Percentiles rank a stretch among this genome's conserved stretches.
phyloP scores from a whole-genome alignment of 2,888 invertebrate species.

The Eupithecia dodoneata region DNA sequence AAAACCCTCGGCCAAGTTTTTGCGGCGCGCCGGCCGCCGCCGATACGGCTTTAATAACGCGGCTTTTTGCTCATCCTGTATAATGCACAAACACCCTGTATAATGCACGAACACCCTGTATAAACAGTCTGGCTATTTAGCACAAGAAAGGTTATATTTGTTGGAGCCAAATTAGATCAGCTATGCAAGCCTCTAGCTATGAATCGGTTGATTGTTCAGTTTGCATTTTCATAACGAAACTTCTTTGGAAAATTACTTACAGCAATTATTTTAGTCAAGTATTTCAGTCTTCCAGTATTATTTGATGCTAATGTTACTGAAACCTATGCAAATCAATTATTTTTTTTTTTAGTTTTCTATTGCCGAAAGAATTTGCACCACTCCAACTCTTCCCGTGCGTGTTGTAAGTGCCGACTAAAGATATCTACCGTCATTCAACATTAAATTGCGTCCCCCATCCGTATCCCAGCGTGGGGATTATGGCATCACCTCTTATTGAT shows the following conservation, averaged over 20 bases:
- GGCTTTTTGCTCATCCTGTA: slow-evolving; percentile 48
- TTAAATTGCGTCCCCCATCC: no score
- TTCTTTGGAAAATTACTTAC: background rate
- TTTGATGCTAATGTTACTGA: background rate
- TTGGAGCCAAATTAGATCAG: slow-evolving; percentile 4
- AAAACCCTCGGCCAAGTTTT: slow-evolving; percentile 37
- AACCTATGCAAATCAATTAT: background rate
- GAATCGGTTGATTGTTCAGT: background rate
- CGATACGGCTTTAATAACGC: slow-evolving; percentile 57
- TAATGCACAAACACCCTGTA: slow-evolving; percentile 34
- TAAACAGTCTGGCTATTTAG: slow-evolving; percentile 17
- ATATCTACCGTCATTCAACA: no score
- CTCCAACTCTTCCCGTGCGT: no score
- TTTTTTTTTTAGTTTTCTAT: background rate
- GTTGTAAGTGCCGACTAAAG: no score
- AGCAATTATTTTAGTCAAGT: background rate
- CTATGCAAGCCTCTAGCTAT: background rate
- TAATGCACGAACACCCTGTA: slow-evolving; percentile 16
- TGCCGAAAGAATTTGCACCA: no score
- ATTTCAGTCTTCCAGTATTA: background rate
- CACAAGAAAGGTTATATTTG: background rate
- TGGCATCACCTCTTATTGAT: background rate
- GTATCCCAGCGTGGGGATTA: no score
- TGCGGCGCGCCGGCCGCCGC: slow-evolving; percentile 38
- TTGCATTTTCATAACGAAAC: background rate